A percentile compares a stretch with the other conserved stretches of the same genome.
Conservation (phyloP, 2,113 vertebrate species). For the Tragelaphus imberbis region DNA sequence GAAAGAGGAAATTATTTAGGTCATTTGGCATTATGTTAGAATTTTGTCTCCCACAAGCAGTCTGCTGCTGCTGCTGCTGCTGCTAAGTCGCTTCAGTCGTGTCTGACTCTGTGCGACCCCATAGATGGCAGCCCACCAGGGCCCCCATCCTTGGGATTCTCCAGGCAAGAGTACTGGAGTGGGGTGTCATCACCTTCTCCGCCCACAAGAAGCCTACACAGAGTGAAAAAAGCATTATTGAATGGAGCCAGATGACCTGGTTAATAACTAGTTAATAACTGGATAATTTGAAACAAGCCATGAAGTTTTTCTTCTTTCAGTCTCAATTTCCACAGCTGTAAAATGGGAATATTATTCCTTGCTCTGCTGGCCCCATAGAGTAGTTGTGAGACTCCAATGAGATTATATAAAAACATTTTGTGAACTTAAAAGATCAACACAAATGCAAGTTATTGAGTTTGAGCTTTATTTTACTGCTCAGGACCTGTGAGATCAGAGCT, state of each 20-base stretch:
- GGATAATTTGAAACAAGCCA: background rate
- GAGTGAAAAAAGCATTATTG: background rate
- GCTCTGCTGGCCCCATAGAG: background rate
- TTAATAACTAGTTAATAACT: background rate
- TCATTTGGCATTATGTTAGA: background rate
- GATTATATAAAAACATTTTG: background rate
- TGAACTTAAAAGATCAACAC: slow-evolving; percentile 12
- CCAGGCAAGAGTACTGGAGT: too few species aligned
- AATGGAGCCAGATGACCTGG: background rate
- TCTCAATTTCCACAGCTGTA: background rate
- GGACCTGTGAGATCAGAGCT: background rate
- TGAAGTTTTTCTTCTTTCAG: background rate
- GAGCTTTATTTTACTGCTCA: slow-evolving; percentile 36
- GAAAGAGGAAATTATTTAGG: background rate
- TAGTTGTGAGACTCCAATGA: background rate
- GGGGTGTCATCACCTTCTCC: too few species aligned
- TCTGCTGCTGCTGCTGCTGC: too few species aligned
- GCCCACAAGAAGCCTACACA: background rate
- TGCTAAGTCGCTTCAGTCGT: too few species aligned
- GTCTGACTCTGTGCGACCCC: too few species aligned
- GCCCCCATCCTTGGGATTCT: too few species aligned
- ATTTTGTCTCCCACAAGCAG: background rate
- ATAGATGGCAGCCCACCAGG: too few species aligned
- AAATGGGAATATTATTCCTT: background rate
- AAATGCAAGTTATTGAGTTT: background rate